phyloP scores from a whole-genome alignment of 30 jellyfish, hydroid and myxozoan genomes.

The Chrysaora quinquecirrha region DNA sequence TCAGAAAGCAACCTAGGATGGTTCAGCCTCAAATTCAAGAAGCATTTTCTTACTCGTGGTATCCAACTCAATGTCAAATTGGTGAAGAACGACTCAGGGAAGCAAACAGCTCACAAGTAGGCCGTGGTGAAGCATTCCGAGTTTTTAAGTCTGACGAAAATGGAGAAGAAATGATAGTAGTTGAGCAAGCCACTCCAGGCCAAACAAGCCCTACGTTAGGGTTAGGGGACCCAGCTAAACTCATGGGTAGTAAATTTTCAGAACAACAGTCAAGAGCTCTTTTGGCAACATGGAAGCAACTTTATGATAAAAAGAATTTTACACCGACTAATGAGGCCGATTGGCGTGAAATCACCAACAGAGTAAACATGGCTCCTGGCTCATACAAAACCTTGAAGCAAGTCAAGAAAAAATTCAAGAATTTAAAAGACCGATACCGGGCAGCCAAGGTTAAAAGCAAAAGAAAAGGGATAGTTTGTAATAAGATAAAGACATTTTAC shows the following conservation, averaged over 20 bases:
- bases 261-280: slow-evolving; percentile 62
- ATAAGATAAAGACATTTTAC: slow-evolving; percentile 14
- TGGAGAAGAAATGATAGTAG: slow-evolving; percentile 60
- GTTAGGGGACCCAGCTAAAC: background rate
- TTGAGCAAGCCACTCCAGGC: slow-evolving; percentile 47
- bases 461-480: slow-evolving; percentile 30
- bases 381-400: slow-evolving; percentile 65
- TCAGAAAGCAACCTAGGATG: no score
- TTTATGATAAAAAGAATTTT: slow-evolving; percentile 39
- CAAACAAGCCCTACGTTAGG: slow-evolving; percentile 25
- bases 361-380: slow-evolving; percentile 76
- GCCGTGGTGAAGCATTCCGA: slow-evolving; percentile 26
- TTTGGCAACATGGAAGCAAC: slow-evolving; percentile 65
- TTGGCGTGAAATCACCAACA: slow-evolving; percentile 71
- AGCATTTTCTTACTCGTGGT: slow-evolving; percentile 60
- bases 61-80: slow-evolving; percentile 69
- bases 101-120: background rate
- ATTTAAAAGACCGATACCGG: slow-evolving; percentile 64
- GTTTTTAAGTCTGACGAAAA: slow-evolving; percentile 53
- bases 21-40: slow-evolving; percentile 26
- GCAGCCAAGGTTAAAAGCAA: slow-evolving; percentile 49
- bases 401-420: slow-evolving; percentile 68
- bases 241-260: slow-evolving; percentile 47
- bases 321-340: slow-evolving; percentile 51
- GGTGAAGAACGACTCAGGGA: slow-evolving; percentile 4